Conservation (phyloP, 1,140 invertebrate genomes). For the Agrypnia vestita region DNA sequence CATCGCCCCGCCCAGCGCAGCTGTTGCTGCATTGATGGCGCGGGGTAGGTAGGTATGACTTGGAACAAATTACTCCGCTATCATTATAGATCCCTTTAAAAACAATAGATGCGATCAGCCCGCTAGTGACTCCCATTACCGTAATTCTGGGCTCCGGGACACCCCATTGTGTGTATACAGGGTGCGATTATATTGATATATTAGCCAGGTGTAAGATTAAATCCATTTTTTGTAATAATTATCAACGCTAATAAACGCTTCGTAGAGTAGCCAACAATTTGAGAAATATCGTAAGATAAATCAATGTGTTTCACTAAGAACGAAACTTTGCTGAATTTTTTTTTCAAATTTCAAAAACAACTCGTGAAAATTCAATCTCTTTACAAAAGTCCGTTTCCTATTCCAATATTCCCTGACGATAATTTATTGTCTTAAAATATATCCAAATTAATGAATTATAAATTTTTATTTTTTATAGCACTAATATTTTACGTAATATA, state of each 20-base stretch:
- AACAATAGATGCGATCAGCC: constrained; percentile 60
- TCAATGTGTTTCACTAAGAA: not conserved
- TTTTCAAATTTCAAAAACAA: no score
- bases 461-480: no score
- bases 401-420: no score
- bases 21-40: constrained; percentile 35
- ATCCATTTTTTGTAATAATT: not conserved
- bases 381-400: no score
- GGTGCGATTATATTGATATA: not conserved
- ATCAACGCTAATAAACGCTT: no score
- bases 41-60: constrained; percentile 37
- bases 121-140: constrained; percentile 49
- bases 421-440: no score
- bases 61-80: constrained; percentile 47
- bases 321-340: no score
- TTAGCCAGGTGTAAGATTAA: not conserved
- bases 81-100: constrained; percentile 46
- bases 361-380: no score
- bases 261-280: not conserved
- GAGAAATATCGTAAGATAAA: not conserved
- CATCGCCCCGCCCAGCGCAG: constrained; percentile 48
- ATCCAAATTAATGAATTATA: no score
- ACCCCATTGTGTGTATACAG: not conserved
- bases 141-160: constrained; percentile 12
- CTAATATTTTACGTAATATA: no score